Evolutionary conservation across 2,797 vertebrate species (phyloP), one percentile per base, ranked within the genome.

Genomic region (Sebastes oblongus): DNA sequence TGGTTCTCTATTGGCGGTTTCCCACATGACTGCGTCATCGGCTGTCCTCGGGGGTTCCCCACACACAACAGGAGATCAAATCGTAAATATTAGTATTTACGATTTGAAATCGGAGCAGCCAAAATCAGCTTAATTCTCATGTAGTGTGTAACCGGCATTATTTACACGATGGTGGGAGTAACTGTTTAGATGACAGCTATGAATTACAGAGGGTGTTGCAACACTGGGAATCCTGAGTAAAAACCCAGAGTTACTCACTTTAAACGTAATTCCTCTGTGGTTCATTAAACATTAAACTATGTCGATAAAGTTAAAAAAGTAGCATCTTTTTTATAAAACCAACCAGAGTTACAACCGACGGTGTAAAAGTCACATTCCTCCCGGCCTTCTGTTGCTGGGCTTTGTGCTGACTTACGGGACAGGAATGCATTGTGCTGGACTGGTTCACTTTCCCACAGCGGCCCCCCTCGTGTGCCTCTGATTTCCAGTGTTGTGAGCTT

Each of bases 361-460:
- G 77, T 64, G 65, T 89, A 82, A 92, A 94, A 92, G 93, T 91
- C 91, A 89, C 82, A 93, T 90, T 93, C 90, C 85, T 83, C 16
- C 50, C 83, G 89, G 78, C 36, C 75, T 66, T 80, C 67, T 86
- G 91, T 93, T 93, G 88, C 91, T 90, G 85, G 89, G 89, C 52
- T 87, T 86, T 92, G 81, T 91, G 85, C 89, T 94, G 90, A 93
- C 83, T 85, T 88, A 85, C 84, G 81, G 85, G 75, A 78, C 76
- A 88, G 92, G 92, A 94, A 93, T 92, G 91, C 89, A 88, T 89
- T 94, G 91, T 93, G 83, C 87, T 80, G 67, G 80, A 90, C 82
- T 83, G 82, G 89, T 88, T 90, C 84, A 91, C 89, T 89, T 89
- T 87, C 88, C 83, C 88, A 89, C 89, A 85, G 60, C 68, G 75